Percentiles rank a stretch among this genome's conserved stretches.
Evolutionary conservation across 2,888 invertebrate genomes (phyloP).

Genomic region (Subacronicta megacephala): DNA sequence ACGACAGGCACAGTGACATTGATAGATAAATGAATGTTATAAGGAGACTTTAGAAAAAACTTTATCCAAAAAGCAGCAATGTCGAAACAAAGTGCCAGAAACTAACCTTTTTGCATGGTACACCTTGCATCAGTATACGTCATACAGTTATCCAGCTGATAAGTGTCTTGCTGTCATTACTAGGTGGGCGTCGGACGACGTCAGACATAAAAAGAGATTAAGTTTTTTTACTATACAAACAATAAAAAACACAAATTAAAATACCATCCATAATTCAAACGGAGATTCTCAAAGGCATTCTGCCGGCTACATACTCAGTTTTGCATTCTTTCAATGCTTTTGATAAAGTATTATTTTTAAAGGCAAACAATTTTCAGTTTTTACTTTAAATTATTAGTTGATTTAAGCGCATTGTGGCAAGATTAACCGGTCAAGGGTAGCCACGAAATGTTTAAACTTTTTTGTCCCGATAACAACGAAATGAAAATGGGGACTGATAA

Average conservation of each 20-base stretch:
- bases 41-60: too few species aligned
- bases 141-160: constrained; percentile 23
- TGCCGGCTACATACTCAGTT: not conserved
- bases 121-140: constrained; percentile 7
- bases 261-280: not conserved
- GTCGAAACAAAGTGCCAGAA: not conserved
- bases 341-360: too few species aligned
- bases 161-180: constrained; percentile 18
- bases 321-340: not conserved
- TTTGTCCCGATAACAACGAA: constrained; percentile 17
- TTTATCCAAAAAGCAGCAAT: not conserved
- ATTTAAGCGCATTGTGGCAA: constrained; percentile 5
- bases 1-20: too few species aligned
- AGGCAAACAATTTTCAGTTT: not conserved
- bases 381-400: constrained; percentile 23
- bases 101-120: not conserved
- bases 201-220: constrained; percentile 18
- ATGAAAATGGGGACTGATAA: constrained; percentile 9
- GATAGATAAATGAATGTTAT: too few species aligned
- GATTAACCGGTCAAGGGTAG: constrained; percentile 35
- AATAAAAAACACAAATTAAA: constrained; percentile 4
- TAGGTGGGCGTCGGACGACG: too few species aligned
- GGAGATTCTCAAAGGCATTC: constrained; percentile 10
- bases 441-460: constrained; percentile 20
- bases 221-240: constrained; percentile 3